Base-by-base conservation (phyloP, 2,797 vertebrate species). In the Tarsius wallacei region DNA sequence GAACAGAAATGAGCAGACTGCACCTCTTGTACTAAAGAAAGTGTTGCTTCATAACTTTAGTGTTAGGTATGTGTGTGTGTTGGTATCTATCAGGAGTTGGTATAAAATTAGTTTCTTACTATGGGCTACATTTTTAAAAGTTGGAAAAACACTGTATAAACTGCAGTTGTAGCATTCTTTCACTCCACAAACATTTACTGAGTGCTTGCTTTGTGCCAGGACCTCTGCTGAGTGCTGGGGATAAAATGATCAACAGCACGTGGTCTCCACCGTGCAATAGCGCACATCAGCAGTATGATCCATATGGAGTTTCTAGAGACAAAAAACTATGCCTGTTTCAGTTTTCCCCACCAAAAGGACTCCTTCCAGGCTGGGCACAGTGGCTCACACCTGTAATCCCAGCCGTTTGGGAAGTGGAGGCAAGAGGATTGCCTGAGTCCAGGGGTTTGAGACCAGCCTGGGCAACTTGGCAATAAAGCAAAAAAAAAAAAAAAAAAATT, bases 161-260 rank as follows among this genome's bases (percentile, higher is more conserved):
- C 78, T 88, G 49, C 21, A 64, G 31, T 71, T 81, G 78, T 77
- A 93, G 84, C 76, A 90, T 91, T 91, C 47, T 82, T 85, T 80
- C 91, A 89, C 84, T 63, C 93, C 66, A 70, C 90, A 96, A 93
- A 94, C 81, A 90, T 96, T 93, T 94, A 81, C n/a, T 94, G 73
- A 87, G 73, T 10, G 59, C 76, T 93, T 84, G 64, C 92, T 92
- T 87, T 82, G 49, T 90, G 90, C 90, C 96, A 95, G 96, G 66
- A 70, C 87, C 64, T 96, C 88, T 93, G 84, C 81, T 96, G 92
- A 96, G 61, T 93, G 21, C 76, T 36, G 26, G 61, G 80, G 42
- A 88, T 86, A 73, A 70, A 70, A 93, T 89, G 80, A 90, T 87
- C 70, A 74, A 78, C 9, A 86, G 82, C 21, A n/a, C 5, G 28